Conservation (phyloP, 2,888 invertebrate genomes). For the Biston stratarius region DNA sequence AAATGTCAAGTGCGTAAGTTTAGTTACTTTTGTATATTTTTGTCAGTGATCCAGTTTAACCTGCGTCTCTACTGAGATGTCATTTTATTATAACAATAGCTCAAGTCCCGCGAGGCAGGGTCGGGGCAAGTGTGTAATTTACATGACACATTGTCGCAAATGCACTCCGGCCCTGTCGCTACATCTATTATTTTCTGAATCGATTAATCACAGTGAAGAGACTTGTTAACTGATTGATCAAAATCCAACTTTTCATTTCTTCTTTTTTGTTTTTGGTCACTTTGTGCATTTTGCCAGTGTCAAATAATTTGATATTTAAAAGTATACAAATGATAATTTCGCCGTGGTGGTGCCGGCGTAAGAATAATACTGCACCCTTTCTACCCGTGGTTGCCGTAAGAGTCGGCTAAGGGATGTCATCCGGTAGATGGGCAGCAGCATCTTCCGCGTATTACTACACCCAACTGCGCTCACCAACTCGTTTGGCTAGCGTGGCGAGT, state of each 20-base stretch:
- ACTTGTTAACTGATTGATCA: slow-evolving; percentile 7
- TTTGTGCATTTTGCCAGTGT: not conserved
- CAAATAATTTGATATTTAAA: no score
- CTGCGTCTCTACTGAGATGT: slow-evolving; percentile 67
- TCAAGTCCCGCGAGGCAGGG: slow-evolving; percentile 55
- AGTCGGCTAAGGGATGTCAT: no score
- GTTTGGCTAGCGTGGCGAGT: no score
- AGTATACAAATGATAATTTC: no score
- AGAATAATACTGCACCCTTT: no score
- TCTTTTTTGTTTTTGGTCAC: no score
- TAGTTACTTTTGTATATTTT: not conserved
- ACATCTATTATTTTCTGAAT: slow-evolving; percentile 55
- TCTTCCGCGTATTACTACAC: no score
- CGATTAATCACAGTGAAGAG: slow-evolving; percentile 16
- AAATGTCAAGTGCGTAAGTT: no score
- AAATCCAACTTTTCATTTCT: not conserved
- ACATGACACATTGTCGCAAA: slow-evolving; percentile 74
- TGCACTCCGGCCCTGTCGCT: slow-evolving; percentile 63
- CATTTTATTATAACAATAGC: slow-evolving; percentile 85
- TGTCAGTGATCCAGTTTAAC: slow-evolving; percentile 38
- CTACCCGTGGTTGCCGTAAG: no score
- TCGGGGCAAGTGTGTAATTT: slow-evolving; percentile 75
- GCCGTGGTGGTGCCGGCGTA: no score
- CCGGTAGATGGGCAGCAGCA: no score
- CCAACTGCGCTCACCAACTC: no score